These are phyloP conservation scores for Oophaga sylvatica DNA, from an alignment of 2,797 vertebrate genomes.

Conservation along the genomic window DNA sequence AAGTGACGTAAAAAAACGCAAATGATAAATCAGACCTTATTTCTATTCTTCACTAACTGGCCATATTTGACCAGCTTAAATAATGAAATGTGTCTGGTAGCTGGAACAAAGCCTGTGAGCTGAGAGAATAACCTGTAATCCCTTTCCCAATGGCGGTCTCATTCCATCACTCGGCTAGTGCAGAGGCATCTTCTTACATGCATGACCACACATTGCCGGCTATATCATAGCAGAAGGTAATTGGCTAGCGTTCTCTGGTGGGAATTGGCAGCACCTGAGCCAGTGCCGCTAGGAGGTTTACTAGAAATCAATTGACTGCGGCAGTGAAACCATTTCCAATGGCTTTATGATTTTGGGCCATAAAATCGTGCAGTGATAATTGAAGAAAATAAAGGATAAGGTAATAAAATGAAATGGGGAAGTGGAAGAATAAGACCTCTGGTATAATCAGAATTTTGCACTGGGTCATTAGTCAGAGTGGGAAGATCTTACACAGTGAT, in stretches of 20 bases:
- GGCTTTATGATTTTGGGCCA: slow-evolving; percentile 2
- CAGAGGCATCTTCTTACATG: slow-evolving; percentile 32
- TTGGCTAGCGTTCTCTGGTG: slow-evolving; percentile 44
- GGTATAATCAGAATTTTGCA: slow-evolving; percentile 64
- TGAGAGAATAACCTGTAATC: slow-evolving; percentile 29
- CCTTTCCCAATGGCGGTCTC: slow-evolving; percentile 21
- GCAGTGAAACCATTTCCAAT: slow-evolving; percentile 50
- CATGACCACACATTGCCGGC: slow-evolving; percentile 26
- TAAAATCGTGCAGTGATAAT: slow-evolving; percentile 50
- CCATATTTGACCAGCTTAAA: background rate
- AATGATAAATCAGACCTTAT: no score
- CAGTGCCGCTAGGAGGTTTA: slow-evolving; percentile 24
- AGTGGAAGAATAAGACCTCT: slow-evolving; percentile 60
- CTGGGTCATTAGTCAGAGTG: slow-evolving; percentile 64
- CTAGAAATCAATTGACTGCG: slow-evolving; percentile 58
- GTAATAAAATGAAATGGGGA: slow-evolving; percentile 57
- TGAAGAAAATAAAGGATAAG: slow-evolving; percentile 32
- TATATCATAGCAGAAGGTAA: slow-evolving; percentile 50
- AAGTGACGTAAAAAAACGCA: no score
- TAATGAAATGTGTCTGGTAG: background rate
- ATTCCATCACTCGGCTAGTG: slow-evolving; percentile 56
- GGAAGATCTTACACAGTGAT: slow-evolving; percentile 53
- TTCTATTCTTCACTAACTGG: background rate
- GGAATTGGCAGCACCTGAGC: slow-evolving; percentile 55
- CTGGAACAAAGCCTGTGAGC: background rate